Evolutionary conservation across 2,797 vertebrate genomes (phyloP), one percentile per base, ranked within the genome.

Genomic region (Catamblyrhynchus diadema): DNA sequence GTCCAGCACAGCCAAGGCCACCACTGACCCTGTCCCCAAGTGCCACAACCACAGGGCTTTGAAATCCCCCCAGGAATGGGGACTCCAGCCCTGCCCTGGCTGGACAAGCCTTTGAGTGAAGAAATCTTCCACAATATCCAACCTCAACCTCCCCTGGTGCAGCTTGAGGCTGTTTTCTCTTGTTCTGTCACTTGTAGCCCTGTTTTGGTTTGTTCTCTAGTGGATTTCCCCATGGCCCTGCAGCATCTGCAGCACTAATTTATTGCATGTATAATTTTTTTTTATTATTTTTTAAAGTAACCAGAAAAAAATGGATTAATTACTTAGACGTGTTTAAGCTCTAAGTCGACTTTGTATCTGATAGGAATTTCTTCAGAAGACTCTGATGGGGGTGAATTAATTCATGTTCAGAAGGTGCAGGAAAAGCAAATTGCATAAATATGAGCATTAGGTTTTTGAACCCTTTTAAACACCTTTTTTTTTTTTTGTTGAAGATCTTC

Each of bases 381-480:
- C 42, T 71, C 2, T 79, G 86, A 83, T 85, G 75, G 54, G 50
- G 65, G 33, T 53, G 83, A 82, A 93, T 92, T 93, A 87, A 91
- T 96, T 95, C 67, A 35, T 65, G 69, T 86, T 93, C 82, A 89
- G 89, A 87, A 88, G 69, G 32, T 59, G 72, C 69, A 65, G 69
- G 71, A 62, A 88, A 87, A 82, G 70, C 66, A 54, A 77, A 93
- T 91, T 32, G 81, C 94, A 92, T 92, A 93, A 96, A 92, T 93
- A 89, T 51, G 75, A 89, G 78, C 70, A 27, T 72, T 88, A 66
- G 83, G 80, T 48, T 93, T 96, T 71, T 71, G 89, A 91, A 71
- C 77, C 80, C 79, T 85, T 96, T 92, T 89, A 91, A 91, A 86
- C 53, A 92, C 81, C 72, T 81, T 82, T 44, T 94, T 44, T 94